phyloP scores from a whole-genome alignment of 2,888 invertebrate genomes.

The Spilosoma lubricipeda region DNA sequence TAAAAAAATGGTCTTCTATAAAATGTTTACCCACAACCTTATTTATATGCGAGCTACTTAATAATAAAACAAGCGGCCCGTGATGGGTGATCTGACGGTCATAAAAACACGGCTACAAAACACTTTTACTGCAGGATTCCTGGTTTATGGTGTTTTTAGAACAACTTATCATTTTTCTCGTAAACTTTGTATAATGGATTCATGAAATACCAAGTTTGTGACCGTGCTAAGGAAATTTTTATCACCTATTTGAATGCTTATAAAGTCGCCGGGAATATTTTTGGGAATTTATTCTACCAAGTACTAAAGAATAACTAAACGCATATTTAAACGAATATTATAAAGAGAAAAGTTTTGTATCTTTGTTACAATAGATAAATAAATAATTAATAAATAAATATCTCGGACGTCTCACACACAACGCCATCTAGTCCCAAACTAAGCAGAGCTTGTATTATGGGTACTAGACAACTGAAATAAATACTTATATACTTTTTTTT shows the following conservation, averaged over 20 bases:
- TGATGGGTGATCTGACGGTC: conserved; percentile 63
- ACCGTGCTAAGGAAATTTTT: conserved; percentile 50
- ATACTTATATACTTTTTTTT: too few species aligned
- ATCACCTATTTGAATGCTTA: conserved; percentile 48
- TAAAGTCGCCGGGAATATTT: conserved; percentile 40
- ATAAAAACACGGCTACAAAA: conserved; percentile 66
- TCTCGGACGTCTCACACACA: too few species aligned
- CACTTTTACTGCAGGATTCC: conserved; percentile 65
- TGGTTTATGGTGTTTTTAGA: conserved; percentile 73
- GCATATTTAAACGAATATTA: not conserved
- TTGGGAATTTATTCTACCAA: conserved; percentile 8
- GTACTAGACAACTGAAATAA: too few species aligned
- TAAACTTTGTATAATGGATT: conserved; percentile 72
- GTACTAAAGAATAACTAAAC: not conserved
- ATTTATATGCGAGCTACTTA: conserved; percentile 40
- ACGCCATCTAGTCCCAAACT: too few species aligned
- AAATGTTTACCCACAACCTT: conserved; percentile 25
- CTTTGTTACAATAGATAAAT: not conserved
- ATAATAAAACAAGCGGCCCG: conserved; percentile 55
- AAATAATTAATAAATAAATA: too few species aligned
- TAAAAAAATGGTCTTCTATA: conserved; percentile 7
- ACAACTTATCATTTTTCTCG: conserved; percentile 76
- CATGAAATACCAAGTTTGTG: conserved; percentile 52
- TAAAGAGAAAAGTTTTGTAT: not conserved
- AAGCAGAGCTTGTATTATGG: too few species aligned